These are phyloP conservation scores for Cryptotis parvus DNA, from an alignment of 2,113 vertebrate species.

Conservation along the genomic window DNA sequence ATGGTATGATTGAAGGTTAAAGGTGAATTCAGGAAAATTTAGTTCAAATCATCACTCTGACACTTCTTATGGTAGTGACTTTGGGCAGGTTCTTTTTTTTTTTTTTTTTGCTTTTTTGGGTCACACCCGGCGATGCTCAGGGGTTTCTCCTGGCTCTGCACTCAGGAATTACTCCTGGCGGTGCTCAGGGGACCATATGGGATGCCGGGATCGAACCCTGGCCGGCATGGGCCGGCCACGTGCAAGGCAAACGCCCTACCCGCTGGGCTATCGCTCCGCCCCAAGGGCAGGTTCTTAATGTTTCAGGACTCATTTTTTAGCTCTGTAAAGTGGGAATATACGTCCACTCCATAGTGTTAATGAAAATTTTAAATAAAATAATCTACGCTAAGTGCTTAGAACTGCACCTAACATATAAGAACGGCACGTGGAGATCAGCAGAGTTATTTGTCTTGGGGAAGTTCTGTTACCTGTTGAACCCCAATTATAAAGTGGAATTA, in stretches of 20 bases:
- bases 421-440: background rate
- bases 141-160: no score
- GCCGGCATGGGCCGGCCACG: no score
- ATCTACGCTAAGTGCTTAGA: no score
- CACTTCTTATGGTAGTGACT: background rate
- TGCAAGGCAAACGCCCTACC: no score
- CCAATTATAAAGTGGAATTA: background rate
- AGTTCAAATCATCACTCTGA: background rate
- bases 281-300: no score
- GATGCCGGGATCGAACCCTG: no score
- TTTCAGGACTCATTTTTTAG: background rate
- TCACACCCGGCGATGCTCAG: no score
- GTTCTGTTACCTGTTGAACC: background rate
- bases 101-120: no score
- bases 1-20: background rate
- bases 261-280: no score
- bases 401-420: rapidly evolving
- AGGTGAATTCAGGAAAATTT: background rate
- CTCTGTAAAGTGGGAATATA: background rate
- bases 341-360: background rate
- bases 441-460: background rate
- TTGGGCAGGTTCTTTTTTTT: background rate
- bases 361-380: background rate
- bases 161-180: no score
- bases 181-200: no score